Base-by-base conservation (phyloP, 2,888 invertebrate species). In the Schizotus pectinicornis region DNA sequence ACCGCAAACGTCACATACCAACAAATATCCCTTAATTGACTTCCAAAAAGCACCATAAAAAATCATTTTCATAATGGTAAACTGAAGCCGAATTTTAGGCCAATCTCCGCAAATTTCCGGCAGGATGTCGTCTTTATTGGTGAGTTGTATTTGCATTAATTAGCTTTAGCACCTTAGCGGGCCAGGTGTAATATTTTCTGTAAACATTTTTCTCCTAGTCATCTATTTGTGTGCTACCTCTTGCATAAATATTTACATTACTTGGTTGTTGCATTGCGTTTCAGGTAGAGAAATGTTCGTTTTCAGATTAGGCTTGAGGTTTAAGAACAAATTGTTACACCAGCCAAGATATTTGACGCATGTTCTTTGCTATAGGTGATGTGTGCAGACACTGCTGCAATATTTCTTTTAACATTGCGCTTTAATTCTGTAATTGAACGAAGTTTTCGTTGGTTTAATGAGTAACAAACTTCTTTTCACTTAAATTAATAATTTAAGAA, bases 181-280 rank as follows among this genome's bases (percentile, higher is more conserved):
- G 30, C 38, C 32, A 38, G 30, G 38, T 34, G 31, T 33, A 31
- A 42, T 14, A 33, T 42, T 50, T 32, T 31, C 13, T 39, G 30
- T 31, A 33, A 37, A 46, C 11, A 7, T 32, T 31, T 31, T 30
- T 32, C 22, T 39, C 35, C 43, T 39, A 34, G 32, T 53, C 46
- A 39, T 53, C 37, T 46, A 37, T 38, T 53, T 53, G 42, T 42
- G 36, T 42, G 34, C 36, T 51, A 34, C 11, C 36, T 42, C 42
- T 56, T 56, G 56, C 43, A 56, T 49, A 49, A 49, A 56, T 46
- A 53, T 50, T 50, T 35, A 50, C 31, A 22, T 22, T 22, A 22
- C 22, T 3, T 22, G 22, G 22, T 22, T 22, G 5, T 22, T 22
- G 22, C 22, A 22, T 22, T 22, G 22, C 22, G 22, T 22, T 22